phyloP scores from a whole-genome alignment of 1,140 invertebrate genomes.

The Medauroidea extradentata region DNA sequence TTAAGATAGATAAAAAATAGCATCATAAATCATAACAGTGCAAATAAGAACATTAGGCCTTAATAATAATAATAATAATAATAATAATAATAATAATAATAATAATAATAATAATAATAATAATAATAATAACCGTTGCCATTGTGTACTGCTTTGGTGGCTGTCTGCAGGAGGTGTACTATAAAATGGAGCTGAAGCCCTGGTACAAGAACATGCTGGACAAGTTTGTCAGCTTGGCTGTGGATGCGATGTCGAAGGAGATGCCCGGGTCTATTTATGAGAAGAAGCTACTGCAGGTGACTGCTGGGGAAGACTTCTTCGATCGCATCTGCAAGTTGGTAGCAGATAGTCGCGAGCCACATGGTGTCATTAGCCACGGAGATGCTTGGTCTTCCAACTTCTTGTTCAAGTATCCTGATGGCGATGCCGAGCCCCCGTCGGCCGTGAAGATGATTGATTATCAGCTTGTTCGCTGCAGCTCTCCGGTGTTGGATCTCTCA shows the following conservation, averaged over 20 bases:
- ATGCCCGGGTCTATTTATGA: constrained; percentile 54
- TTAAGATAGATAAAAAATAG: too few relatives aligned
- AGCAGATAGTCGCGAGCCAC: neutral
- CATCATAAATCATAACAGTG: too few relatives aligned
- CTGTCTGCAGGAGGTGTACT: constrained; percentile 59
- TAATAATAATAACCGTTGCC: too few relatives aligned
- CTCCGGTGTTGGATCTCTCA: constrained; percentile 54
- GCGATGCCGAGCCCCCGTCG: constrained; percentile 35
- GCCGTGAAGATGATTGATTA: constrained; percentile 63
- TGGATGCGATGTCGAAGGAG: constrained; percentile 58
- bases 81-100: too few relatives aligned
- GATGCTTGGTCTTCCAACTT: constrained; percentile 73
- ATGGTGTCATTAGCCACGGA: constrained; percentile 60
- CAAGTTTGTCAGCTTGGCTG: constrained; percentile 47
- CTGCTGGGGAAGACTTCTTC: constrained; percentile 43
- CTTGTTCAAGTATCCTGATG: constrained; percentile 48
- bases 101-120: too few relatives aligned
- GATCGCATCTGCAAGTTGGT: neutral
- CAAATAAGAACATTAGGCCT: too few relatives aligned
- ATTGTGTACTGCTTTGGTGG: too few relatives aligned
- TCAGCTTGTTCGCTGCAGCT: constrained; percentile 56
- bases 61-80: too few relatives aligned
- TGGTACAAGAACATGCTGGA: constrained; percentile 62
- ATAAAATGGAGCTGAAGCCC: constrained; percentile 47
- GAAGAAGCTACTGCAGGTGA: constrained; percentile 51